phyloP scores from a whole-genome alignment of 2,113 vertebrate species.

The Lamprologus ornatipinnis region DNA sequence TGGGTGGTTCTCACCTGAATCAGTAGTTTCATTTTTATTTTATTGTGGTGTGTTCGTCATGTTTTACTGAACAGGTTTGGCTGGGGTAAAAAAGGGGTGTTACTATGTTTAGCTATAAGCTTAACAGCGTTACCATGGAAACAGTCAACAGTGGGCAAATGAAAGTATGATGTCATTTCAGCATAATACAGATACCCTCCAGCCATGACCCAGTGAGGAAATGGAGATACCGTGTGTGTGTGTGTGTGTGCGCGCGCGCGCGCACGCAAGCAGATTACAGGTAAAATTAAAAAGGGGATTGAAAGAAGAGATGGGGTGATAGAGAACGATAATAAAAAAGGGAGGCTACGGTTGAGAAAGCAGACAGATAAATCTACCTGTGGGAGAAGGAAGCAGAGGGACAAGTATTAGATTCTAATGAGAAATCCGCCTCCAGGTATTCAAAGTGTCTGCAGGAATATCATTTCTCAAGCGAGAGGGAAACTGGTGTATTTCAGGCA shows the following conservation, averaged over 20 bases:
- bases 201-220: not conserved
- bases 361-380: conserved; percentile 20
- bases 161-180: conserved; percentile 6
- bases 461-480: not conserved
- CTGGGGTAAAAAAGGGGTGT: not conserved
- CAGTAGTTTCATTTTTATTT: not conserved
- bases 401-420: conserved; percentile 11
- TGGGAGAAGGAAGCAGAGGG: not conserved
- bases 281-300: conserved; percentile 35
- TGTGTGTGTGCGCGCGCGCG: not conserved
- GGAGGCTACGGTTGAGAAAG: conserved; percentile 13
- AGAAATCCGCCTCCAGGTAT: conserved; percentile 26
- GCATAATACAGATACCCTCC: not conserved
- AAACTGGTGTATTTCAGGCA: not conserved
- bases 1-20: not conserved
- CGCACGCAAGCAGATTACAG: not conserved
- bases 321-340: not conserved
- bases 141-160: not conserved
- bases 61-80: not conserved
- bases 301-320: conserved; percentile 3
- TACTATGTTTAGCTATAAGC: not conserved
- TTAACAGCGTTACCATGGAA: not conserved
- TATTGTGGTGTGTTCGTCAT: not conserved
- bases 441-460: conserved; percentile 3
- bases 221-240: not conserved